A percentile compares a stretch with the other conserved stretches of the same genome.
Conservation (phyloP, 2,888 invertebrate species). For the Volucella inflata region DNA sequence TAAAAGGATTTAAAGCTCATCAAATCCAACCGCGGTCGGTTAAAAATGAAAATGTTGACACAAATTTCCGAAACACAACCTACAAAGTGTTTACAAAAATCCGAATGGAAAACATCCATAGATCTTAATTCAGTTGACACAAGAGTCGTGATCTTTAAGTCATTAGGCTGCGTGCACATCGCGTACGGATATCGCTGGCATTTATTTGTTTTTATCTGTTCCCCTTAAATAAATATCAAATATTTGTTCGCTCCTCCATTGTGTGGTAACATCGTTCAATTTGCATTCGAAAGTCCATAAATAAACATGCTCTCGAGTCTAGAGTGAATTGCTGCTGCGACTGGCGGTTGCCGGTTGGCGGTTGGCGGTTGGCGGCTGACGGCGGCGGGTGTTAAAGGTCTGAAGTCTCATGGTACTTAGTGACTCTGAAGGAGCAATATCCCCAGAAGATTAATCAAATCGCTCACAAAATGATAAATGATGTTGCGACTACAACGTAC, state of each 20-base stretch:
- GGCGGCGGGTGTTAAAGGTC: constrained; percentile 64
- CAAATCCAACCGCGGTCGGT: background rate
- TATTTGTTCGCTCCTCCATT: constrained; percentile 62
- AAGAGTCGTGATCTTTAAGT: constrained; percentile 68
- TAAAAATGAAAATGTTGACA: constrained; percentile 54
- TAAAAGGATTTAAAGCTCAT: constrained; percentile 54
- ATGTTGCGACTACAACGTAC: constrained; percentile 59
- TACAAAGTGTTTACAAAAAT: constrained; percentile 51
- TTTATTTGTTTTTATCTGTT: constrained; percentile 69
- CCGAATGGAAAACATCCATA: constrained; percentile 57
- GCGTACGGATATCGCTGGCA: constrained; percentile 58
- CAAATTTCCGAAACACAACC: constrained; percentile 31
- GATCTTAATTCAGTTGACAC: constrained; percentile 71
- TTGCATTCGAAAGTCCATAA: constrained; percentile 80
- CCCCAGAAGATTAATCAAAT: constrained; percentile 74
- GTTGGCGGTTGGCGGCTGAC: too few relatives aligned
- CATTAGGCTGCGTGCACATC: constrained; percentile 71
- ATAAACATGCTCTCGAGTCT: constrained; percentile 82
- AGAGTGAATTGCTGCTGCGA: constrained; percentile 89
- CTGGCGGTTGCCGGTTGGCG: too few relatives aligned
- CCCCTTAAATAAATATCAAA: constrained; percentile 70
- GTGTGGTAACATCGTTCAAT: constrained; percentile 75
- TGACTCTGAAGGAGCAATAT: constrained; percentile 74
- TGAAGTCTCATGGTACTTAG: constrained; percentile 70
- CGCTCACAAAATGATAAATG: constrained; percentile 74